These are phyloP conservation scores for Chloroceryle aenea DNA, from an alignment of 2,113 vertebrate species.

Conservation along the genomic window DNA sequence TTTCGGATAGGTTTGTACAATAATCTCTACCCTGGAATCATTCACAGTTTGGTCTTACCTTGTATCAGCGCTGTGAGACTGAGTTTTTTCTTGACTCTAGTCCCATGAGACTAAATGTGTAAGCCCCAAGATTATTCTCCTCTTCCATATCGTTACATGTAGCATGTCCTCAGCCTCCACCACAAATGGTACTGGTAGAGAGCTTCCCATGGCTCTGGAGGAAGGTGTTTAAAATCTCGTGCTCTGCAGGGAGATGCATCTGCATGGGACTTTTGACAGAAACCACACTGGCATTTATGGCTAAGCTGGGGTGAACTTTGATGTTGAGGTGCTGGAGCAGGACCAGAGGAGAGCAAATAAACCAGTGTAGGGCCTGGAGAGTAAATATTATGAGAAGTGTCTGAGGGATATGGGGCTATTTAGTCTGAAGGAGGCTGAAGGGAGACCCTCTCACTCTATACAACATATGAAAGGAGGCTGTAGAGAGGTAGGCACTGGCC, in stretches of 20 bases:
- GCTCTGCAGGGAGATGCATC: neutral
- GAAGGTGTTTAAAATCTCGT: neutral
- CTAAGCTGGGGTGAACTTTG: neutral
- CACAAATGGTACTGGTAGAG: neutral
- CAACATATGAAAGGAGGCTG: no score
- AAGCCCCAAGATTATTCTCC: neutral
- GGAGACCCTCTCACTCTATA: no score
- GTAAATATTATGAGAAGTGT: no score
- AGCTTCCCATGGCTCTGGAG: neutral
- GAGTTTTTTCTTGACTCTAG: neutral
- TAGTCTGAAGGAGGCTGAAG: no score
- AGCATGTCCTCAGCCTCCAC: neutral
- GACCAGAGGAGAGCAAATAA: no score
- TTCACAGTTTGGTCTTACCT: neutral
- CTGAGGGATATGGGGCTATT: no score
- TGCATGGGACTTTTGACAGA: neutral
- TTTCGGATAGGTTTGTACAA: neutral
- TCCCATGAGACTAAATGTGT: neutral
- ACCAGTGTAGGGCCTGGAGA: no score
- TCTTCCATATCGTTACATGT: fast-evolving
- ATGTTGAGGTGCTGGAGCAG: no score
- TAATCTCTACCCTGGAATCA: neutral
- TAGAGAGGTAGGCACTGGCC: no score
- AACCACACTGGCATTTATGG: neutral
- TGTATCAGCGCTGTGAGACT: fast-evolving